Conservation (phyloP, 2,113 vertebrate genomes). For the Hippoglossus stenolepis region DNA sequence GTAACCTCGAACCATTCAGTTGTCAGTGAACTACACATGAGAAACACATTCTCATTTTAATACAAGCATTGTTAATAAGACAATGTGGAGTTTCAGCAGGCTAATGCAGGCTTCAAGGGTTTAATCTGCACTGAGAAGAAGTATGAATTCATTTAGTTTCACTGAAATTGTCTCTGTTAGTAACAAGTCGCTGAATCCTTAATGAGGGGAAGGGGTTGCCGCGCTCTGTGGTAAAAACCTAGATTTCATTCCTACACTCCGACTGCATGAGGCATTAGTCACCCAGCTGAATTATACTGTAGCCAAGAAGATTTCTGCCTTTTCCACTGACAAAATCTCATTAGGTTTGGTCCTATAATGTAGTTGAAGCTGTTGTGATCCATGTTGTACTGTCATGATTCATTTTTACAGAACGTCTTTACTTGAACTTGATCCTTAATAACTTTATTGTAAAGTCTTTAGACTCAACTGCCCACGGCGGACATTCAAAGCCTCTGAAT, state of each 20-base stretch:
- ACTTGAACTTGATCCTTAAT: no score
- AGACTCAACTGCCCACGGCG: not conserved
- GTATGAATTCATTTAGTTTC: not conserved
- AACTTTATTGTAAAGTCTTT: not conserved
- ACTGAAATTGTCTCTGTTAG: not conserved
- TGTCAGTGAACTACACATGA: not conserved
- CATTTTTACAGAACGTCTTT: not conserved
- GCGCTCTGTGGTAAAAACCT: not conserved
- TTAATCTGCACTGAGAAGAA: not conserved
- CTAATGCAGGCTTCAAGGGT: not conserved
- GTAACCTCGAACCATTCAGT: not conserved
- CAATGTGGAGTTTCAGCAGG: no score
- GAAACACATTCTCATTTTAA: conserved; percentile 1
- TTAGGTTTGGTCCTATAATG: not conserved
- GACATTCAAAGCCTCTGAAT: conserved; percentile 1
- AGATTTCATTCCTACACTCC: not conserved
- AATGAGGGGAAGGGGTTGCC: not conserved
- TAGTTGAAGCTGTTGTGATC: not conserved
- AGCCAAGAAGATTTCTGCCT: not conserved
- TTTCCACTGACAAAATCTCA: not conserved
- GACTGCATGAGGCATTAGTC: not conserved
- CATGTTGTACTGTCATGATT: not conserved
- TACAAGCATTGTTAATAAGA: not conserved
- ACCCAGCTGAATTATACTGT: not conserved
- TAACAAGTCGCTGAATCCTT: not conserved